Evolutionary conservation across 2,113 vertebrate genomes (phyloP), one percentile per base, ranked within the genome.

Genomic region (Aptenodytes patagonicus): DNA sequence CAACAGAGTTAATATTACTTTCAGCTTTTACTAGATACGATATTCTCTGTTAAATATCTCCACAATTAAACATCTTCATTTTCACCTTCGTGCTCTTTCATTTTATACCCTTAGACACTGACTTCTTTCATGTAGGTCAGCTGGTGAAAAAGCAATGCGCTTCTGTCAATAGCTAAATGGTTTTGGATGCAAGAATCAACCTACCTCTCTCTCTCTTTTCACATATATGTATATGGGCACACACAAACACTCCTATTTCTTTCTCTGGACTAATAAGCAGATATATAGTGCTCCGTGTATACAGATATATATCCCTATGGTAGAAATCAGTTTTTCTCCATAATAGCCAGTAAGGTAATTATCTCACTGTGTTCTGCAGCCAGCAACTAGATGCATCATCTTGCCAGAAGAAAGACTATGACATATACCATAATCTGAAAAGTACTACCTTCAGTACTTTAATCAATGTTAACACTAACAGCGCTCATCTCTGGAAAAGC

Each of bases 381-480:
- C 70, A 96, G 86, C 40, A 89, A 90, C 89, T 84, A 89, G 96
- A 95, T 86, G 77, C 42, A 91, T 89, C 87, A 95, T 83, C 90
- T 94, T 95, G 95, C 46, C 18, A 97, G 93, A 89, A 92, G 84
- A 94, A 68, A 95, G 13, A 65, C 79, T 82, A 65, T 75, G 88
- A 96, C 90, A 95, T 47, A 89, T 57, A 54, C 65, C 44, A 73
- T 83, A 73, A 95, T 94, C 88, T 73, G 80, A 87, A 91, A 97
- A 92, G 92, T 86, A 97, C 96, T 93, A 93, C 78, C 93, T 90
- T 79, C 14, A 70, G 95, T 66, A 93, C 87, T 97, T 97, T 98
- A 98, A 98, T 98, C 98, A 95, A 96, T 98, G 95, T 96, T 84
- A 97, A 82, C 90, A 62, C 61, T 83, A 94, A 95, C 51, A 95